A percentile compares a stretch with the other conserved stretches of the same genome.
These are phyloP conservation scores for Alectura lathami DNA, from an alignment of 2,113 vertebrate genomes.

Conservation along the genomic window DNA sequence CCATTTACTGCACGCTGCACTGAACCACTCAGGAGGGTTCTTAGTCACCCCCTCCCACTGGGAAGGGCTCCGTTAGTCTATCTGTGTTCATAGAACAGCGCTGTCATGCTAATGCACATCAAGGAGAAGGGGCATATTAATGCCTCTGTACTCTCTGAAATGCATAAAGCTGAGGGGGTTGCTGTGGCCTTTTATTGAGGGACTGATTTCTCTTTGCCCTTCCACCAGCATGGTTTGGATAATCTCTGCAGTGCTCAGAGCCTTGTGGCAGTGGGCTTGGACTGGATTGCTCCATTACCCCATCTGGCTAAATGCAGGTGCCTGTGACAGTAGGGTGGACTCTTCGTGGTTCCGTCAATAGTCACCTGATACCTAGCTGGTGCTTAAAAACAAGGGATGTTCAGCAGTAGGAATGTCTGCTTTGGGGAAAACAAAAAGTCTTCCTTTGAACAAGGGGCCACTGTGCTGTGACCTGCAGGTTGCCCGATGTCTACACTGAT, in stretches of 20 bases:
- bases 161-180: not conserved
- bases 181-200: not conserved
- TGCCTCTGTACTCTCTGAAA: not conserved
- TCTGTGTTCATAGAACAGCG: not conserved
- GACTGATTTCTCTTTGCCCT: not conserved
- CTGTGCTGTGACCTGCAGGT: conserved; percentile 29
- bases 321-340: not conserved
- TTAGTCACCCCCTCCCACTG: not conserved
- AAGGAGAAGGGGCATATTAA: not conserved
- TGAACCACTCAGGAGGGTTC: not conserved
- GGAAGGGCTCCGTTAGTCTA: not conserved
- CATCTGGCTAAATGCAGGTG: not conserved
- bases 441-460: too few relatives aligned
- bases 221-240: not conserved
- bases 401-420: too few relatives aligned
- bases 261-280: not conserved
- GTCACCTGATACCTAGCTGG: not conserved
- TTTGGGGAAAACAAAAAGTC: too few relatives aligned
- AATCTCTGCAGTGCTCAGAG: not conserved
- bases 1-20: not conserved
- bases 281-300: not conserved
- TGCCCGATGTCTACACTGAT: conserved; percentile 85
- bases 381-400: too few relatives aligned
- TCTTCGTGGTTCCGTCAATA: not conserved
- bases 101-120: not conserved